phyloP scores from a whole-genome alignment of 1,140 invertebrate genomes.

The Notospermus geniculatus region DNA sequence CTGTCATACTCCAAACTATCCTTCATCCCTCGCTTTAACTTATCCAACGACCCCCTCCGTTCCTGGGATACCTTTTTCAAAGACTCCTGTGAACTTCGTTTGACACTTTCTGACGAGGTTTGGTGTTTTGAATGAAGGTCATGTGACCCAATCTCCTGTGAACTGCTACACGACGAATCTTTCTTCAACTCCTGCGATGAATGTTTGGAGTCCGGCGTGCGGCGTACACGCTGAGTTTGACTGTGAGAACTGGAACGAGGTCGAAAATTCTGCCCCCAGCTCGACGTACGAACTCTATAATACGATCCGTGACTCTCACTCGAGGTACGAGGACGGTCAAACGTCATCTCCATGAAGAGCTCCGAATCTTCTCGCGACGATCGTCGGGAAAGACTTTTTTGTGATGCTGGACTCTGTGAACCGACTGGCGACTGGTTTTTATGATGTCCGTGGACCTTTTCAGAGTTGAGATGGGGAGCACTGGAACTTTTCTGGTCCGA shows the following conservation, averaged over 20 bases:
- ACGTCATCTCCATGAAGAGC: constrained; percentile 47
- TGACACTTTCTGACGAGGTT: constrained; percentile 29
- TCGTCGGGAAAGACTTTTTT: constrained; percentile 15
- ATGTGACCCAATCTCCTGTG: constrained; percentile 14
- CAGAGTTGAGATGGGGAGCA: constrained; percentile 42
- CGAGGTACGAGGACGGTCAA: constrained; percentile 44
- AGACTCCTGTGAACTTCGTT: constrained; percentile 28
- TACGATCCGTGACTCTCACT: constrained; percentile 45
- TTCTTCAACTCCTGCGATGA: no score
- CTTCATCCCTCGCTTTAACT: no score
- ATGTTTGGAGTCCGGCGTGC: no score
- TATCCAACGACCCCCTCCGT: no score
- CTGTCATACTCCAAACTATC: no score
- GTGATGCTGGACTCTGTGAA: constrained; percentile 2
- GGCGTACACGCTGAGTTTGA: constrained; percentile 6
- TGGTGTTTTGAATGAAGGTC: no score
- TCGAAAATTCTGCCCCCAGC: constrained; percentile 34
- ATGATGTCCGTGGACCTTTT: constrained; percentile 19
- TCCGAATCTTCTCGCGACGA: constrained; percentile 42
- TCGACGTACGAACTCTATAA: constrained; percentile 37
- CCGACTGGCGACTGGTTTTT: background rate
- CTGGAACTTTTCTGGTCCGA: constrained; percentile 36
- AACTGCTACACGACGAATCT: constrained; percentile 18
- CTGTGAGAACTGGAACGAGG: constrained; percentile 50
- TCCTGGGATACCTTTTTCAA: constrained; percentile 17